Evolutionary conservation across 2,797 vertebrate genomes (phyloP), one percentile per base, ranked within the genome.

Genomic region (Calcarius lapponicus): DNA sequence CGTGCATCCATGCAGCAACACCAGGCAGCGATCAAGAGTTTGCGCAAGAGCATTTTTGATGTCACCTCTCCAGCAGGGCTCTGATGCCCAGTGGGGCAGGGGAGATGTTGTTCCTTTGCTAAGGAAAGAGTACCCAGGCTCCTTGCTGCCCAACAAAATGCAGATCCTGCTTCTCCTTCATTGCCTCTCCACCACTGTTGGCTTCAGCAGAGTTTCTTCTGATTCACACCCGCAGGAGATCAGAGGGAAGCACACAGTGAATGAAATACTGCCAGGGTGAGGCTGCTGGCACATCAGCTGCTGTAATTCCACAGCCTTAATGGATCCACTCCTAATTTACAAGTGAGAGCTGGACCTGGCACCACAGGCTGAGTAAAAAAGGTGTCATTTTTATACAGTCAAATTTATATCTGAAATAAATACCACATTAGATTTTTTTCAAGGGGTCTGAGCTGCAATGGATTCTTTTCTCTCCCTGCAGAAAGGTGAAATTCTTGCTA

Each of bases 351-450:
- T 71, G 80, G 76, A 90, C 88, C 75, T 22, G 6, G 61, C 67
- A 85, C 29, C 6, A 32, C 38, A 62, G 47, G 60, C 80, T 73
- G 45, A 93, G 34, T 24, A 78, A 61, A 70, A 69, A 56, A 86
- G 56, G 71, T 91, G 83, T 89, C 84, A 86, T 72, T 94, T 92
- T 95, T 95, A 92, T 64, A 86, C 34, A 91, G 84, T 29, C 88
- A 80, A 81, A 88, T 93, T 96, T 93, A 82, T 94, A 81, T 75
- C 84, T 90, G 95, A 91, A 93, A 92, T 93, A 95, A 97, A 97
- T 47, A 67, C 50, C 62, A 31, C 34, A 20, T 89, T 90, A 83
- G 74, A n/a, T 67, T 64, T 88, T 88, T 81, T 85, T 67, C 61
- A 92, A 86, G 72, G 81, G 60, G 28, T 60, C 57, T 92, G 81